Base-by-base conservation (phyloP, 2,113 vertebrate species). In the Colius striatus region DNA sequence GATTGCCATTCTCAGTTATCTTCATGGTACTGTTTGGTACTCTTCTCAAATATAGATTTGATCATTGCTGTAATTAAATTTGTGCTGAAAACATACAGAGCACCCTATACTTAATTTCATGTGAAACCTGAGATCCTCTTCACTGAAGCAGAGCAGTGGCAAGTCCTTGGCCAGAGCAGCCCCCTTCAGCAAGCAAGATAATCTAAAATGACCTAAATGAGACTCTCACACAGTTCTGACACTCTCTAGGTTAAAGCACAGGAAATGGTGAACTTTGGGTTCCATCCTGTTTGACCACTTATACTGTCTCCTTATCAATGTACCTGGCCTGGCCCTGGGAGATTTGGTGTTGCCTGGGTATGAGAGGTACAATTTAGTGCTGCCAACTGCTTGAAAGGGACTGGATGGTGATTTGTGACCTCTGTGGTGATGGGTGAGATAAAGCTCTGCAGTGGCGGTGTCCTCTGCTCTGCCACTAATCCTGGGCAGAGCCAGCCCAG, bases 401-500 rank as follows among this genome's bases (percentile, higher is more conserved):
- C 30, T 2, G 12, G 79, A 11, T 4, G 45, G 84, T 95, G 90
- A 96, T 96, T 95, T 94, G 94, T 93, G 89, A 85, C 32, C 58
- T 86, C 76, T 95, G 92, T 96, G 95, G 83, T 0, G 92, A 92
- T 95, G 12, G 29, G 72, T 21, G 60, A 95, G 96, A 97, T 96
- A 95, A 96, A 95, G 58, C 22, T 50, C 30, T 57, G 89, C 63
- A 26, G 66, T 27, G 32, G 72, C 81, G 54, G 38, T 75, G 29
- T 85, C 62, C 76, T 65, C 77, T 94, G 88, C 53, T 50, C 79
- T 43, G 67, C 41, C 47, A 21, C 85, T 51, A 32, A 51, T n/a
- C 43, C 84, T 30, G 72, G 23, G 47, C 73, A 73, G 71, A 41
- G 38, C 90, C 6, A 0, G 72, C 48, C 65, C 43, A 32, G 68